Evolutionary conservation across 2,113 vertebrate genomes (phyloP).

Genomic region (Gasterosteus aculeatus): DNA sequence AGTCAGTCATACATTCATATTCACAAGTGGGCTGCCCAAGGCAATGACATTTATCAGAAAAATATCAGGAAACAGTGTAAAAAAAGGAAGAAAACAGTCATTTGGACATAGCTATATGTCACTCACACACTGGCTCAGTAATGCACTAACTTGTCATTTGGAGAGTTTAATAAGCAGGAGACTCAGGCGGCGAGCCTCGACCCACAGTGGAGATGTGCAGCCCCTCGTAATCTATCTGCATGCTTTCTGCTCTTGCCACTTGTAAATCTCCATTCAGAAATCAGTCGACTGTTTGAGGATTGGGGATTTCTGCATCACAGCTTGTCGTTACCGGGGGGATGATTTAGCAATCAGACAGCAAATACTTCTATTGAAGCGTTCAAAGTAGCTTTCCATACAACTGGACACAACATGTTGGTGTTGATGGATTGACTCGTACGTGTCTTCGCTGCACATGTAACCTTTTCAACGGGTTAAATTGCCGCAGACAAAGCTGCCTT

Average conservation of each 20-base stretch:
- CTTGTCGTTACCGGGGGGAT: background rate
- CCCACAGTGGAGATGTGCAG: no score
- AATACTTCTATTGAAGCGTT: background rate
- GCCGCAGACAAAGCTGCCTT: background rate
- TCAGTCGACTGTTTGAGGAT: background rate
- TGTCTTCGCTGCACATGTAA: background rate
- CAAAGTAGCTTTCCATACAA: background rate
- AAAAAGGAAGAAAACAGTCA: background rate
- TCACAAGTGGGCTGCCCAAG: no score
- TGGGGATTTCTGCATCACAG: background rate
- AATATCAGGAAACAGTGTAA: background rate
- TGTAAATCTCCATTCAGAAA: background rate
- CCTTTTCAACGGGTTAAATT: background rate
- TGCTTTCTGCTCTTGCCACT: background rate
- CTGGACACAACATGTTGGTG: background rate
- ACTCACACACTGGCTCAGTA: background rate
- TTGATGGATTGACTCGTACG: background rate
- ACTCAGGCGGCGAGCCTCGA: background rate
- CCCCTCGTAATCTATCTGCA: background rate
- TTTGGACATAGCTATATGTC: background rate
- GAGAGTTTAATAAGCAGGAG: background rate
- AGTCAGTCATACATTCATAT: background rate
- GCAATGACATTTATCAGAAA: background rate
- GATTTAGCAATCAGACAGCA: background rate
- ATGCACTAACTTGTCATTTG: background rate